Conservation (phyloP, 2,113 vertebrate species). For the Lutjanus erythropterus region DNA sequence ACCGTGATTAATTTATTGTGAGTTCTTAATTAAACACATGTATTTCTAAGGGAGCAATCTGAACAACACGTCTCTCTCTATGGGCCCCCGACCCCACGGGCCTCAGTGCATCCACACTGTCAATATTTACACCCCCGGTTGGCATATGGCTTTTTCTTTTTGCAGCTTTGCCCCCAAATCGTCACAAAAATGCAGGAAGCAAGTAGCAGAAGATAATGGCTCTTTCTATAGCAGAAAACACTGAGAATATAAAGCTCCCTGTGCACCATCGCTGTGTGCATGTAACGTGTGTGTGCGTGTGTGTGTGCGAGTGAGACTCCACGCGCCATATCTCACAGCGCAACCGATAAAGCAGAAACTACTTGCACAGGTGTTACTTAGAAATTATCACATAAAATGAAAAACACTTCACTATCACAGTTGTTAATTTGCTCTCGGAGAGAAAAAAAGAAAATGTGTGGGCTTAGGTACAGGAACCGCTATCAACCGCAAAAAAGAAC, state of each 20-base stretch:
- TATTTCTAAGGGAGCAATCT: no score
- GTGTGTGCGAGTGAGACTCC: not conserved
- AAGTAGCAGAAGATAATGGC: not conserved
- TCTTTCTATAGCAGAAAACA: constrained; percentile 10
- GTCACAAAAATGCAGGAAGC: not conserved
- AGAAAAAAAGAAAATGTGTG: constrained; percentile 12
- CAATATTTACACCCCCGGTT: no score
- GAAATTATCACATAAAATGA: constrained; percentile 59
- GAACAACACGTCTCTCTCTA: no score
- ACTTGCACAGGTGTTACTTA: constrained; percentile 57
- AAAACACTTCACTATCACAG: constrained; percentile 63
- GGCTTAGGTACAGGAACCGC: constrained; percentile 50
- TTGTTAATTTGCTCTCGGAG: constrained; percentile 63
- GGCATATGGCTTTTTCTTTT: not conserved
- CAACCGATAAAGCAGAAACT: constrained; percentile 34
- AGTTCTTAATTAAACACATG: no score
- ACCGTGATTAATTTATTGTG: no score
- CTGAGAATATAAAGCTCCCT: constrained; percentile 8
- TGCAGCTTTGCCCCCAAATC: constrained; percentile 16
- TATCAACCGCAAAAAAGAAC: constrained; percentile 45
- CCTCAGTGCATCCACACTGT: no score
- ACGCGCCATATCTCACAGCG: constrained; percentile 21
- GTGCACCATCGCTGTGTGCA: not conserved
- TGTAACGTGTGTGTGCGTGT: not conserved
- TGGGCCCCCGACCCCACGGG: no score